Percentiles rank a stretch among this genome's conserved stretches.
These are phyloP conservation scores for Hystrix brachyura DNA, from an alignment of 2,113 vertebrate genomes.

Conservation along the genomic window DNA sequence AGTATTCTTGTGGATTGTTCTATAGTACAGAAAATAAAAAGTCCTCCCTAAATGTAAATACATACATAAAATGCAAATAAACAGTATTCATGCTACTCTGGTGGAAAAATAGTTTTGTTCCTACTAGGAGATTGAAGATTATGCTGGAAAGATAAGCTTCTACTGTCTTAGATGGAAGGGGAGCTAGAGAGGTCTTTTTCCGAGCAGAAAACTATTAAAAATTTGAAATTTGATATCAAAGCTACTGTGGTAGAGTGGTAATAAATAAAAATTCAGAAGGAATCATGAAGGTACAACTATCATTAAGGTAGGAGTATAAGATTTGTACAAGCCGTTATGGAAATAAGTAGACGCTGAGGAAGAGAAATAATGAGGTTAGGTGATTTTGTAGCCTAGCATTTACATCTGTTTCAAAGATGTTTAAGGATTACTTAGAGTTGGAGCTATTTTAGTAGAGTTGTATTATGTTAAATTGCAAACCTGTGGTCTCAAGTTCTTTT, in stretches of 20 bases:
- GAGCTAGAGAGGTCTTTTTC: neutral
- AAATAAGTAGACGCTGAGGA: slow-evolving; percentile 34
- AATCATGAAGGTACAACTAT: slow-evolving; percentile 19
- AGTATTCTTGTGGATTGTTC: neutral
- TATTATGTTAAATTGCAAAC: slow-evolving; percentile 50
- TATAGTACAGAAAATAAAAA: neutral
- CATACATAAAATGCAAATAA: neutral
- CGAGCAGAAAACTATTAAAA: slow-evolving; percentile 44
- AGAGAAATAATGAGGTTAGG: neutral
- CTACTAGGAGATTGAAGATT: slow-evolving; percentile 1
- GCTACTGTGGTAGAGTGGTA: neutral
- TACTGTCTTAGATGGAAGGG: neutral
- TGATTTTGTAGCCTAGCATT: slow-evolving; percentile 47
- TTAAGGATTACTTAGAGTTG: slow-evolving; percentile 65
- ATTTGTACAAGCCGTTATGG: slow-evolving; percentile 4
- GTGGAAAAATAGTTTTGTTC: slow-evolving; percentile 14
- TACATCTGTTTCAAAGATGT: slow-evolving; percentile 62
- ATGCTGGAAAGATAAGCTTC: neutral
- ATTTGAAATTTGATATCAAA: slow-evolving; percentile 42
- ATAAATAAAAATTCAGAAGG: slow-evolving; percentile 11
- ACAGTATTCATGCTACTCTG: neutral
- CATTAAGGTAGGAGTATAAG: neutral
- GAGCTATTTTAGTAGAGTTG: slow-evolving; percentile 55
- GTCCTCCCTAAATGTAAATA: neutral
- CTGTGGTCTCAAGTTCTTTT: slow-evolving; percentile 36